A percentile compares a stretch with the other conserved stretches of the same genome.
These are phyloP conservation scores for Phrynocephalus guinanensis DNA, from an alignment of 2,797 vertebrate genomes.

Conservation along the genomic window DNA sequence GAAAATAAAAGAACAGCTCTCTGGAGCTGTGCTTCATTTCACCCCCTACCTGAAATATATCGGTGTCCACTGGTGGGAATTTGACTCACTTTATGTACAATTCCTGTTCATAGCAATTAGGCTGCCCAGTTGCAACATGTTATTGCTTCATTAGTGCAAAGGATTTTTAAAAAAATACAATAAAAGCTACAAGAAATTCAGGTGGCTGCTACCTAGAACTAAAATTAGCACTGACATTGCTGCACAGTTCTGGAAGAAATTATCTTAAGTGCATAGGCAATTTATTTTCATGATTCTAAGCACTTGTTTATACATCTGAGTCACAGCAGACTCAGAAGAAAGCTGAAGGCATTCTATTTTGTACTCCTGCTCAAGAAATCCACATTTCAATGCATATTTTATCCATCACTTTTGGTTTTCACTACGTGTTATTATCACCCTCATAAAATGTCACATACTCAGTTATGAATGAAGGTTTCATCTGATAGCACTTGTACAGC, in stretches of 20 bases:
- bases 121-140: neutral
- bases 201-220: slow-evolving; percentile 12
- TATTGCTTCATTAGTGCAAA: neutral
- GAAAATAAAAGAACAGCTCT: neutral
- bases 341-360: neutral
- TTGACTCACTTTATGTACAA: neutral
- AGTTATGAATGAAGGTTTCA: neutral
- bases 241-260: neutral
- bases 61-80: neutral
- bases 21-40: neutral
- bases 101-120: neutral
- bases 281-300: slow-evolving; percentile 9
- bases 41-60: neutral
- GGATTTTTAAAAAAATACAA: neutral
- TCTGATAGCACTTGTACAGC: too few species aligned
- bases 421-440: neutral
- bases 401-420: neutral
- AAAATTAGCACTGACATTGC: slow-evolving; percentile 3
- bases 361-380: neutral
- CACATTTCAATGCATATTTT: neutral
- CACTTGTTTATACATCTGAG: slow-evolving; percentile 1
- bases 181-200: neutral
- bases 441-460: neutral
- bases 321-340: neutral
- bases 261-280: slow-evolving; percentile 18